A percentile compares a stretch with the other conserved stretches of the same genome.
Conservation (phyloP, 2,797 vertebrate genomes). For the Semotilus atromaculatus region DNA sequence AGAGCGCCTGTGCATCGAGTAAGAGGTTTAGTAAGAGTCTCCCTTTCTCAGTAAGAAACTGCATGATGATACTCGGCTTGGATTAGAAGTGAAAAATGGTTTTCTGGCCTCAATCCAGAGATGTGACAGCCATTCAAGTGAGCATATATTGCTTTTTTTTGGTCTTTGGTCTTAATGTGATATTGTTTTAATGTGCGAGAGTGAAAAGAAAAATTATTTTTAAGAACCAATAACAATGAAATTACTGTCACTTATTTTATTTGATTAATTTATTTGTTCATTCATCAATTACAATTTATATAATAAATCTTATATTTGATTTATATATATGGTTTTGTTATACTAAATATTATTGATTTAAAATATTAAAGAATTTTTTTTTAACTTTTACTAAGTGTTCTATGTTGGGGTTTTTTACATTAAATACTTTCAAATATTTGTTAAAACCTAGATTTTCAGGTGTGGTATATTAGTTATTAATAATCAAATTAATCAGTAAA, state of each 20-base stretch:
- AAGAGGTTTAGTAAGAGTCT: slow-evolving; percentile 55
- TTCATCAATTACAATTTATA: not conserved
- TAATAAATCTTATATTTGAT: not conserved
- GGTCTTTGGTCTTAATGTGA: not conserved
- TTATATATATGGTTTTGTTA: not conserved
- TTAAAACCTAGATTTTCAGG: not conserved
- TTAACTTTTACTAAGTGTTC: not conserved
- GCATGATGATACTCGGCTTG: slow-evolving; percentile 60
- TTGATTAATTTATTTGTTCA: not conserved
- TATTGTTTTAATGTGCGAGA: not conserved
- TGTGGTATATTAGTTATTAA: not conserved
- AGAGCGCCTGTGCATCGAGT: slow-evolving; percentile 51
- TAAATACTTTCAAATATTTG: not conserved
- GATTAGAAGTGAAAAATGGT: slow-evolving; percentile 56
- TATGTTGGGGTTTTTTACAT: not conserved
- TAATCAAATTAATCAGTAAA: not conserved
- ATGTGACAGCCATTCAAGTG: slow-evolving; percentile 53
- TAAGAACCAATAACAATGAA: not conserved
- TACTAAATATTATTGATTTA: not conserved
- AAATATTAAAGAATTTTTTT: not conserved
- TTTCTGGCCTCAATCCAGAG: slow-evolving; percentile 48
- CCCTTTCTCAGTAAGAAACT: slow-evolving; percentile 55
- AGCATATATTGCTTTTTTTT: slow-evolving; percentile 43
- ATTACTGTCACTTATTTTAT: not conserved
- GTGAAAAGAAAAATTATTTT: not conserved